Evolutionary conservation across 2,888 invertebrate genomes (phyloP).

Genomic region (Fragum fragum): DNA sequence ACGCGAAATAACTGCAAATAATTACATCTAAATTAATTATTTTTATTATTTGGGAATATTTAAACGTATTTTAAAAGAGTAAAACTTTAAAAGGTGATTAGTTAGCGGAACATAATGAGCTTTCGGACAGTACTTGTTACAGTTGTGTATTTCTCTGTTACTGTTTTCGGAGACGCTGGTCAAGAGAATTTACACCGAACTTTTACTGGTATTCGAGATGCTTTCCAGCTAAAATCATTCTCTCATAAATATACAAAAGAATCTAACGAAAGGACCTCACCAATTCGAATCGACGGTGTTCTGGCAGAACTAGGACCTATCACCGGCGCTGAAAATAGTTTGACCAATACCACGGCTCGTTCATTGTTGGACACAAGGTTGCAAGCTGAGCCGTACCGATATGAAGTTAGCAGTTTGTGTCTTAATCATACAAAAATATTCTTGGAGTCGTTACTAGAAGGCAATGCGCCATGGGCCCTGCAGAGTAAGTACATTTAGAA

Average conservation of each 20-base stretch:
- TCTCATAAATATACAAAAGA: constrained; percentile 18
- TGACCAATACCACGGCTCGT: not conserved
- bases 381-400: not conserved
- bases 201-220: constrained; percentile 4
- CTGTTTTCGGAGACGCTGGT: not conserved
- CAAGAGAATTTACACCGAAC: not conserved
- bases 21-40: no score
- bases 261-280: not conserved
- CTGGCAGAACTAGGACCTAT: constrained; percentile 12
- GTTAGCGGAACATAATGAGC: not conserved
- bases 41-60: no score
- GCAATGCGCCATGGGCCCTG: constrained; percentile 43
- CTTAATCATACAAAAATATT: constrained; percentile 34
- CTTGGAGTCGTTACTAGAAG: constrained; percentile 22
- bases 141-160: not conserved
- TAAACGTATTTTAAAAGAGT: no score
- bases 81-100: not conserved
- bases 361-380: not conserved
- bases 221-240: not conserved
- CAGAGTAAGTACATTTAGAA: constrained; percentile 36
- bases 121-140: not conserved
- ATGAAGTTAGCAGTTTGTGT: constrained; percentile 28
- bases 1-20: no score
- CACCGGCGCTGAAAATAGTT: constrained; percentile 5
- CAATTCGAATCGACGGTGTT: not conserved